Conservation (phyloP, 1,140 invertebrate species). For the Monomorium pharaonis region DNA sequence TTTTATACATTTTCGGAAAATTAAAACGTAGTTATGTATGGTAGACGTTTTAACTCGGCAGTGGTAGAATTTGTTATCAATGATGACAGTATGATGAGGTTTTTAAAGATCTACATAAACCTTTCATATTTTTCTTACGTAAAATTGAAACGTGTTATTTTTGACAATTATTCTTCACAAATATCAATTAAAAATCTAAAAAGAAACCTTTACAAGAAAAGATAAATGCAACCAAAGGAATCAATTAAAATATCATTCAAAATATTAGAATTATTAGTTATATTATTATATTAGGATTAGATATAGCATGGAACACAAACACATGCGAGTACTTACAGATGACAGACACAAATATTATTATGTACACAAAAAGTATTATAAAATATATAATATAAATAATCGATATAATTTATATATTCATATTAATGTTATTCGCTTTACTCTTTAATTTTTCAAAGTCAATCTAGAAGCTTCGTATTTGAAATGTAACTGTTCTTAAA, state of each 20-base stretch:
- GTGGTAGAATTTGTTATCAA: conserved; percentile 35
- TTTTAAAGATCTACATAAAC: neutral
- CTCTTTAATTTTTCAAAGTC: neutral
- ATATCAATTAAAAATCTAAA: conserved; percentile 20
- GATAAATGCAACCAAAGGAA: conserved; percentile 12
- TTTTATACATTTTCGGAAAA: neutral
- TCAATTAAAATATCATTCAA: neutral
- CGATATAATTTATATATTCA: neutral
- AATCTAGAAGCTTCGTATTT: neutral
- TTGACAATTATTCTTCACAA: neutral
- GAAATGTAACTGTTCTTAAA: neutral
- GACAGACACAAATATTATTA: neutral
- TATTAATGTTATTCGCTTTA: neutral
- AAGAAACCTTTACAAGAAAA: neutral
- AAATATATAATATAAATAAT: conserved; percentile 10
- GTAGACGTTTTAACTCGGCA: conserved; percentile 33
- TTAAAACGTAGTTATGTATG: conserved; percentile 15
- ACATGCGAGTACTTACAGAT: neutral
- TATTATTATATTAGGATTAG: conserved; percentile 3
- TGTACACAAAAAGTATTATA: conserved; percentile 8
- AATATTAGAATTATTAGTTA: no score
- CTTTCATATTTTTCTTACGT: neutral
- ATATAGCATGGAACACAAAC: neutral
- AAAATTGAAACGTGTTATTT: neutral
- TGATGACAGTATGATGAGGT: neutral